phyloP scores from a whole-genome alignment of 2,888 invertebrate genomes.

The Coremacera marginata region DNA sequence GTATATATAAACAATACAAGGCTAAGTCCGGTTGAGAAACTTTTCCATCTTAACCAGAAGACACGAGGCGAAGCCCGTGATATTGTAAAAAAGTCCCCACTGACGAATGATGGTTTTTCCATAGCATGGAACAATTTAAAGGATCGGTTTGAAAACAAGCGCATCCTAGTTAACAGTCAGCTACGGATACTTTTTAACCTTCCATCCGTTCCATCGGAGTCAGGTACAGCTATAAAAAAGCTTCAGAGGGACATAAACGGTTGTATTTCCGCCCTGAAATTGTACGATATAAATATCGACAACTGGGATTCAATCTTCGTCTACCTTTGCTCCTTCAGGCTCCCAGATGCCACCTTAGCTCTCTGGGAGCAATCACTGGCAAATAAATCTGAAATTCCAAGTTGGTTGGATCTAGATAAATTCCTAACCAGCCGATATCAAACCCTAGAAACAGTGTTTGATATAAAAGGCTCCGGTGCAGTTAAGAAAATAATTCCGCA shows the following conservation, averaged over 20 bases:
- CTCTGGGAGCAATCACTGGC: background rate
- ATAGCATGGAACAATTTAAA: slow-evolving; percentile 33
- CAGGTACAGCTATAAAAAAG: background rate
- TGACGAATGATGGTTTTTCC: slow-evolving; percentile 32
- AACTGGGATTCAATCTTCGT: background rate
- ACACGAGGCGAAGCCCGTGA: background rate
- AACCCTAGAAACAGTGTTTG: slow-evolving; percentile 6
- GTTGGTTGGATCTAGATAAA: slow-evolving; percentile 19
- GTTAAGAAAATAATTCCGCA: too few species aligned
- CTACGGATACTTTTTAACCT: background rate
- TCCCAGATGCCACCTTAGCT: background rate
- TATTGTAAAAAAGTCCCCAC: slow-evolving; percentile 33
- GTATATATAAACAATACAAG: slow-evolving; percentile 28
- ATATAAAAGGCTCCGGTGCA: too few species aligned
- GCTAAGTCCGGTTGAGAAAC: slow-evolving; percentile 35
- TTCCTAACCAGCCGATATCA: slow-evolving; percentile 31
- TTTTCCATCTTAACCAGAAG: slow-evolving; percentile 31
- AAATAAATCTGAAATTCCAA: background rate
- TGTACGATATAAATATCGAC: background rate
- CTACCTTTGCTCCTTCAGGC: background rate
- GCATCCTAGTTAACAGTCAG: slow-evolving; percentile 6
- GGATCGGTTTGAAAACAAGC: slow-evolving; percentile 30
- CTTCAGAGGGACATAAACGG: slow-evolving; percentile 1
- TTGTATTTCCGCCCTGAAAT: slow-evolving; percentile 6
- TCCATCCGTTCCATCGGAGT: slow-evolving; percentile 1